These are phyloP conservation scores for Crotalus viridis DNA, from an alignment of 2,113 vertebrate genomes.

Conservation along the genomic window DNA sequence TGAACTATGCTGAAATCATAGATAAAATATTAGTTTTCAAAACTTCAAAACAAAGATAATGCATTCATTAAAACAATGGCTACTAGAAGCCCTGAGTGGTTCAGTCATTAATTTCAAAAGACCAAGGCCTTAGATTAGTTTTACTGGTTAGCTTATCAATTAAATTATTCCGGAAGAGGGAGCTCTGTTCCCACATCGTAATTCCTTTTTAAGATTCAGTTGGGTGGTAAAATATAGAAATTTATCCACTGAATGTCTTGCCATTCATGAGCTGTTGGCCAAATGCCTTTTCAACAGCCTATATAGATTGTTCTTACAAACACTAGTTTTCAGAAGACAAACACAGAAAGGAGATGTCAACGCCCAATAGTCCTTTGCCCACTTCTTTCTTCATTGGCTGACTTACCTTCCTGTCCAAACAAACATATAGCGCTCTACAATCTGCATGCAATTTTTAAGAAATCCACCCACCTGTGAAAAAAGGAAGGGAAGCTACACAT, in stretches of 20 bases:
- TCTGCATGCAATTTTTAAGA: constrained; percentile 13
- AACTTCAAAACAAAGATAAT: neutral
- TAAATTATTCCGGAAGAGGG: neutral
- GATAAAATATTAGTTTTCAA: neutral
- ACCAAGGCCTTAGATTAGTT: neutral
- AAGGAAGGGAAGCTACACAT: constrained; percentile 38
- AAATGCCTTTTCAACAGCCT: neutral
- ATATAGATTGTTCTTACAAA: neutral
- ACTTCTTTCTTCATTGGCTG: neutral
- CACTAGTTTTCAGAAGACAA: neutral
- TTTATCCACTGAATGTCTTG: neutral
- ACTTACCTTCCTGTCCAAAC: neutral
- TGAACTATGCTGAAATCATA: no score
- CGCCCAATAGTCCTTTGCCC: neutral
- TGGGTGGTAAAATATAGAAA: neutral
- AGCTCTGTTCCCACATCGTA: neutral
- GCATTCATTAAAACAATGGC: neutral
- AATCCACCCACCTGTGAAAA: constrained; percentile 28
- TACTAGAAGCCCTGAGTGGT: neutral
- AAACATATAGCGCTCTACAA: neutral
- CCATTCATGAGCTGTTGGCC: constrained; percentile 4
- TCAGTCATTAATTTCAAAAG: neutral
- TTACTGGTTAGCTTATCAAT: neutral
- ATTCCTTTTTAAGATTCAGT: neutral
- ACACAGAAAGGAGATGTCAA: neutral